Percentiles rank a stretch among this genome's conserved stretches.
These are phyloP conservation scores for Pan paniscus DNA, from an alignment of 2,113 vertebrate species.

Conservation along the genomic window DNA sequence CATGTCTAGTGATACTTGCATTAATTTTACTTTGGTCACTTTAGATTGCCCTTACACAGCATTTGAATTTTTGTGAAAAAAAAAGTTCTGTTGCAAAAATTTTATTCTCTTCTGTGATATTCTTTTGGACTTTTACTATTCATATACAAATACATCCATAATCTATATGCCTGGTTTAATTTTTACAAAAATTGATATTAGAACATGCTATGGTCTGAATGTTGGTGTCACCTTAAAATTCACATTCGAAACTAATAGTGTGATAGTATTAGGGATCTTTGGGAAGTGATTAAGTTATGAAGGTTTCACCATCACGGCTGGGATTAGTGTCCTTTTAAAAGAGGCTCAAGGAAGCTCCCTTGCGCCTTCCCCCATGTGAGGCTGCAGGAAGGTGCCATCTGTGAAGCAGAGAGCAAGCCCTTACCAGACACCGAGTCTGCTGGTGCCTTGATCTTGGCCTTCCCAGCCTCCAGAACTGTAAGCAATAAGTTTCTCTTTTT, in stretches of 20 bases:
- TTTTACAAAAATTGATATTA: slow-evolving; percentile 8
- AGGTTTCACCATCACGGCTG: background rate
- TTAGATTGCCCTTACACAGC: background rate
- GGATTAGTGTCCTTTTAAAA: background rate
- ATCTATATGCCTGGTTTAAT: slow-evolving; percentile 17
- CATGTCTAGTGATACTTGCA: background rate
- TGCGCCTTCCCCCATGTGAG: background rate
- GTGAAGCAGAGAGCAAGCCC: background rate
- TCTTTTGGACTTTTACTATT: background rate
- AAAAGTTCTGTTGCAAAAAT: background rate
- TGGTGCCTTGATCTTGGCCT: background rate
- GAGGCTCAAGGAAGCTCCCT: background rate
- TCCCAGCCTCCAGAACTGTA: background rate
- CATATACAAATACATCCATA: background rate
- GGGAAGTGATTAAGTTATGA: background rate
- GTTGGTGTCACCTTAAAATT: background rate
- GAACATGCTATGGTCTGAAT: background rate
- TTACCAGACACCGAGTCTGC: background rate
- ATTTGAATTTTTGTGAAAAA: background rate
- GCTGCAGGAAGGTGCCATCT: background rate
- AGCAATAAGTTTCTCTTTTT: background rate
- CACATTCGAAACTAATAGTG: background rate
- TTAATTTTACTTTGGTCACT: background rate
- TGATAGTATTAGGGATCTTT: background rate
- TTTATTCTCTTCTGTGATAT: background rate